Evolutionary conservation across 2,888 invertebrate species (phyloP), one percentile per base, ranked within the genome.

Genomic region (Litoditis marina): DNA sequence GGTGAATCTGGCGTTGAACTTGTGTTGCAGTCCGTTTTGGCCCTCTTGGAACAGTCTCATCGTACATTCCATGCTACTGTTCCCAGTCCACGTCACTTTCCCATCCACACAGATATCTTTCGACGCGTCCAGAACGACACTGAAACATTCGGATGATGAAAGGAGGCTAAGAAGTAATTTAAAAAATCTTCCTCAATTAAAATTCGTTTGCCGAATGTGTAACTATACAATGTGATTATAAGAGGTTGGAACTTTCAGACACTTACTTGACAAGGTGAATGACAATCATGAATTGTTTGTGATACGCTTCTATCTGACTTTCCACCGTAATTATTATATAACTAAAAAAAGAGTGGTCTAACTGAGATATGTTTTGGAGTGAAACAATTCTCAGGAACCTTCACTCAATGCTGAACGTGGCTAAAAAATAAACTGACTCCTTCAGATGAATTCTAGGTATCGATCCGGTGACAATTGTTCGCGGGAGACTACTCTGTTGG

Each of bases 41-140:
- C 63, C 60, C 62, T 86, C 84, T 61, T 73, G 89, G 77, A 90
- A 89, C 42, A 90, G 82, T 86, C 88, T 87, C 55, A 91, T 88
- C 0, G 88, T 88, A 13, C 89, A 87, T 84, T 91, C 90, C 83
- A 90, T 85, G 0, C 90, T 90, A 16, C 89, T 88, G 63, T 83
- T 87, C 2, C 91, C 90, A 1, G 89, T 89, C 88, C 89, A 90
- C 6, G 88, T 88, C 0, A 90, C 89, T 78, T 90, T 89, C 0
- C 91, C 91, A 0, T 88, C 88, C 19, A 91, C 84, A 62, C 88
- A 86, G 56, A 91, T 88, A 82, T 91, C 90, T 61, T 87, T 85
- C 60, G 83, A 76, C 3, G 61, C 60, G 32, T 62, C 34, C 25
- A 69, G 44, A 19, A 58, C 86, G 85, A 76, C 61, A n/a, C 49